Conservation (phyloP, 2,888 invertebrate species). For the Leptopilina myrica region DNA sequence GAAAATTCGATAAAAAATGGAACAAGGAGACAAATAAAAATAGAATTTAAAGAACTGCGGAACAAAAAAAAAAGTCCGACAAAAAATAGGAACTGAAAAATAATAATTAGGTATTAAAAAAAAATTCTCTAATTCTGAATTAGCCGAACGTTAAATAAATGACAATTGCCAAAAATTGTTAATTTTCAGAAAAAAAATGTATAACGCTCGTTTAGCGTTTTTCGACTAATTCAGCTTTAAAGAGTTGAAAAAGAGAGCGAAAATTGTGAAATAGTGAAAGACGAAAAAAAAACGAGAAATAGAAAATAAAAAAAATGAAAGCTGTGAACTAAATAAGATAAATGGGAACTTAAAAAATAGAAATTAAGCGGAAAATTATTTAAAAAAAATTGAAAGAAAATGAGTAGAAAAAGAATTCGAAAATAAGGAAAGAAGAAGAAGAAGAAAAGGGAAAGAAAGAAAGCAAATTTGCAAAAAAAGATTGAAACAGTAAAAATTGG, state of each 20-base stretch:
- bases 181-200: no score
- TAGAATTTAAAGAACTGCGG: slow-evolving; percentile 42
- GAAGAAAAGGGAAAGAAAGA: not conserved
- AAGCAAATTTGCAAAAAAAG: slow-evolving; percentile 5
- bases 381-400: slow-evolving; percentile 33
- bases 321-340: slow-evolving; percentile 17
- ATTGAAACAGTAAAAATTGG: slow-evolving; percentile 17
- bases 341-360: slow-evolving; percentile 2
- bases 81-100: slow-evolving; percentile 30
- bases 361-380: not conserved
- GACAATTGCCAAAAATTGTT: no score
- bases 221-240: no score
- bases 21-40: slow-evolving; percentile 2
- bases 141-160: no score
- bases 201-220: no score
- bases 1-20: not conserved
- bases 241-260: no score
- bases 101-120: slow-evolving; percentile 30
- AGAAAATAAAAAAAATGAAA: not conserved
- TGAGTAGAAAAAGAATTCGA: slow-evolving; percentile 42
- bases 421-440: not conserved
- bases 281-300: not conserved
- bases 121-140: not conserved
- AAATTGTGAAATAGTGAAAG: not conserved
- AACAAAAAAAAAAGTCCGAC: slow-evolving; percentile 26